Conservation (phyloP, 2,888 invertebrate species). For the Globia sparganii region DNA sequence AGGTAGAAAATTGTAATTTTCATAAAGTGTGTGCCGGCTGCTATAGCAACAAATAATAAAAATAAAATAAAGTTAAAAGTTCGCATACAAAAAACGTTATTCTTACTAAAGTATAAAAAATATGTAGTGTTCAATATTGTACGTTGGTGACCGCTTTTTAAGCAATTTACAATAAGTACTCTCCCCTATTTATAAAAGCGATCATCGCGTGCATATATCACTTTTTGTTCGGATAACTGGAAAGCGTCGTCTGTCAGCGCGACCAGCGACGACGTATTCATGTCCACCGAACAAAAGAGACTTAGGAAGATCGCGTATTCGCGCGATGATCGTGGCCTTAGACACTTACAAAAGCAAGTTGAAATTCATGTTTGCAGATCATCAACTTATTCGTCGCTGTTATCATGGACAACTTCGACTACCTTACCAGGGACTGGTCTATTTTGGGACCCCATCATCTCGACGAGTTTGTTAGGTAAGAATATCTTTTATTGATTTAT, state of each 20-base stretch:
- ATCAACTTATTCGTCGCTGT: slow-evolving; percentile 99
- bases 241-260: no score
- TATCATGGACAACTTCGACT: slow-evolving; percentile 99
- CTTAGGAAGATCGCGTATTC: no score
- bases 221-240: no score
- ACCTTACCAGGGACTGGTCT: slow-evolving; percentile 99
- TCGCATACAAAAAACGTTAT: neutral
- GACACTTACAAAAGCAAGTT: neutral
- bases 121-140: neutral
- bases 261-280: no score
- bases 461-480: slow-evolving; percentile 97
- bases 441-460: slow-evolving; percentile 99
- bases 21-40: neutral
- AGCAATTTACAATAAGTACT: neutral
- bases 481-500: neutral
- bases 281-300: no score
- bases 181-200: neutral
- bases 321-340: neutral
- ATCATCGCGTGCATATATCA: no score
- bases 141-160: neutral
- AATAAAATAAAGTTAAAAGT: neutral
- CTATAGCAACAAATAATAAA: neutral
- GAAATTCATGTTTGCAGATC: slow-evolving; percentile 91
- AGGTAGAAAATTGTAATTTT: neutral
- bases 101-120: neutral